These are phyloP conservation scores for Callyntrura sp. DNA, from an alignment of 2,888 invertebrate genomes.

Conservation along the genomic window DNA sequence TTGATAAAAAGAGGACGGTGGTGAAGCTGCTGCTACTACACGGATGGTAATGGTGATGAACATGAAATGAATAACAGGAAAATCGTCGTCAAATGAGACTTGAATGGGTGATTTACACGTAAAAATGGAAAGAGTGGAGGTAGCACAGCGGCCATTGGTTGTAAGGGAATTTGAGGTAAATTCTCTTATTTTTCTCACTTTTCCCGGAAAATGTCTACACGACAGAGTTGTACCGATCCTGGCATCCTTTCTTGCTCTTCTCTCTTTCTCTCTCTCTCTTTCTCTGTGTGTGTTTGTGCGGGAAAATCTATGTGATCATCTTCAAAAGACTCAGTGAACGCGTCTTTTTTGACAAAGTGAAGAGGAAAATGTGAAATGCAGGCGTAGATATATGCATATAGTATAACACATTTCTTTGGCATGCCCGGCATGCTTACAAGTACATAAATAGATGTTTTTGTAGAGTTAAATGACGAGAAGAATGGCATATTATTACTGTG, in stretches of 20 bases:
- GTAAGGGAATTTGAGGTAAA: slow-evolving; percentile 23
- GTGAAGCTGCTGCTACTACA: no score
- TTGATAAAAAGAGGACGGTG: background rate
- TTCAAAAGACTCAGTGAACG: slow-evolving; percentile 15
- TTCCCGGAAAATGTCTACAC: no score
- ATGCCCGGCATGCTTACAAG: no score
- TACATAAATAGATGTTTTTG: no score
- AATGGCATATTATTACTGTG: slow-evolving; percentile 56
- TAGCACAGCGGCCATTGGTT: no score
- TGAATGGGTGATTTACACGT: slow-evolving; percentile 71
- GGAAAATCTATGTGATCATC: background rate
- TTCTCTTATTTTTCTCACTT: slow-evolving; percentile 11
- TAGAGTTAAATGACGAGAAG: background rate
- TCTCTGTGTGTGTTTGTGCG: slow-evolving; percentile 2
- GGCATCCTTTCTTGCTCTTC: no score
- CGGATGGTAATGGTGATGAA: slow-evolving; percentile 60
- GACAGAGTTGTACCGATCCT: no score
- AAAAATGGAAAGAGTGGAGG: slow-evolving; percentile 38
- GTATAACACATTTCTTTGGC: no score
- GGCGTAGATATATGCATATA: background rate
- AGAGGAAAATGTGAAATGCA: slow-evolving; percentile 22
- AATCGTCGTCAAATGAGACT: slow-evolving; percentile 60
- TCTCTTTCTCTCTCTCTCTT: no score
- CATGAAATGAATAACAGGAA: slow-evolving; percentile 22
- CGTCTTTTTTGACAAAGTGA: slow-evolving; percentile 29